These are phyloP conservation scores for Hirtodrosophila cameraria DNA, from an alignment of 2,888 invertebrate species.

Conservation along the genomic window DNA sequence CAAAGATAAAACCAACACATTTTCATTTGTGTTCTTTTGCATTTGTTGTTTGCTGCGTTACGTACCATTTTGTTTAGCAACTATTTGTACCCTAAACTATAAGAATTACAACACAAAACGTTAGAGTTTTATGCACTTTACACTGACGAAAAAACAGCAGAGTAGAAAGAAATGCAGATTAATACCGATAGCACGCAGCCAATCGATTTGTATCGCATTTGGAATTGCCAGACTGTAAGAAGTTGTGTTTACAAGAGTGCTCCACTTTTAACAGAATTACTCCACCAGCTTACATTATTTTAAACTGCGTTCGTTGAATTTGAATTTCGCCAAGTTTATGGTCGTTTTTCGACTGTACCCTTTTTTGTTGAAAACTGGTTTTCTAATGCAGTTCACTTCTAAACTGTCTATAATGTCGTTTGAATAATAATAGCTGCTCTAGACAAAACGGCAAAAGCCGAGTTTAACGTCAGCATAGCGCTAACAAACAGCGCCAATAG, in stretches of 20 bases:
- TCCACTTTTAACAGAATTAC: slow-evolving; percentile 27
- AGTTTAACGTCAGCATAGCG: too few relatives aligned
- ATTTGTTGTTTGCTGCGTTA: slow-evolving; percentile 6
- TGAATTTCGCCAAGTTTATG: background rate
- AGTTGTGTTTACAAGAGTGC: background rate
- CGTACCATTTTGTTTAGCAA: slow-evolving; percentile 57
- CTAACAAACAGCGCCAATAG: too few relatives aligned
- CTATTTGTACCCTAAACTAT: slow-evolving; percentile 57
- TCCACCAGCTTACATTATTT: slow-evolving; percentile 1
- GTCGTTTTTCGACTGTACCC: too few relatives aligned
- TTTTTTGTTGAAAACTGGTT: background rate
- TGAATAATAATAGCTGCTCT: too few relatives aligned
- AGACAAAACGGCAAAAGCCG: too few relatives aligned
- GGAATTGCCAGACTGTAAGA: too few relatives aligned
- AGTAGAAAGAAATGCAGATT: slow-evolving; percentile 50
- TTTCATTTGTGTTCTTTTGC: background rate
- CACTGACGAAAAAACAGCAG: slow-evolving; percentile 57
- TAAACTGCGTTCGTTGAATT: too few relatives aligned
- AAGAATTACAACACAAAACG: slow-evolving; percentile 27
- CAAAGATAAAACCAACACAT: slow-evolving; percentile 6
- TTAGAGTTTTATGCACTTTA: slow-evolving; percentile 50
- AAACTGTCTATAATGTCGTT: too few relatives aligned
- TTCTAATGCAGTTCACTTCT: too few relatives aligned
- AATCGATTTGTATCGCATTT: slow-evolving; percentile 42
- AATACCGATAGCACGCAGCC: slow-evolving; percentile 34